Base-by-base conservation (phyloP, 2,888 invertebrate genomes). In the Phalera bucephala region DNA sequence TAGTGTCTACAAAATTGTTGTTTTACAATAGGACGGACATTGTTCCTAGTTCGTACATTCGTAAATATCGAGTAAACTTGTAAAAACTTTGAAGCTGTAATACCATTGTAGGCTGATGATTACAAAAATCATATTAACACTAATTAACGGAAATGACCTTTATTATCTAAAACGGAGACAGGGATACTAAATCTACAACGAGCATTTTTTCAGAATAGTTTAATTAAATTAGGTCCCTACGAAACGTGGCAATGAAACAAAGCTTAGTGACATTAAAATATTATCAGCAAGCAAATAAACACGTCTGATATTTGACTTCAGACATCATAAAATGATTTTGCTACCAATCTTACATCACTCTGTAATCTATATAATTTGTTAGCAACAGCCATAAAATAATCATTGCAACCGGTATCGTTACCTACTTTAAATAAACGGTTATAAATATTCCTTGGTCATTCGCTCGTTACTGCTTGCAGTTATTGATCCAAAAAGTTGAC, bases 401-500 rank as follows among this genome's bases (percentile, higher is more conserved):
- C 26, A 36, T 28, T n/a, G 2, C 13, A 33, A 33, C 19, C 17
- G 11, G 4, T 34, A 3, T 30, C 28, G 36, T 21, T 39, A 28
- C 26, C 31, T 29, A 25, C 28, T 15, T 20, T 33, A 25, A 11
- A 28, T 17, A 17, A 34, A 8, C 25, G 15, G 37, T 41, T 40
- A 21, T 34, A 29, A 28, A 31, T 37, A 31, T 36, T 37, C 22
- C 20, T 19, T 19, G 43, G 40, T 48, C 47, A 49, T 53, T 57
- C 56, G 49, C 47, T 54, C 38, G 39, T 45, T 44, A 43, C 38
- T 33, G 31, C 14, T 49, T 47, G 45, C 45, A 50, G 33, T 54
- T 65, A 69, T 71, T 57, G 68, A 72, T 72, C 67, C 68, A 49
- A 63, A 72, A 68, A 66, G 43, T 63, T 60, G 28, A 43, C 55